These are phyloP conservation scores for Sylvicola cinctus DNA, from an alignment of 2,888 invertebrate genomes.

Conservation along the genomic window DNA sequence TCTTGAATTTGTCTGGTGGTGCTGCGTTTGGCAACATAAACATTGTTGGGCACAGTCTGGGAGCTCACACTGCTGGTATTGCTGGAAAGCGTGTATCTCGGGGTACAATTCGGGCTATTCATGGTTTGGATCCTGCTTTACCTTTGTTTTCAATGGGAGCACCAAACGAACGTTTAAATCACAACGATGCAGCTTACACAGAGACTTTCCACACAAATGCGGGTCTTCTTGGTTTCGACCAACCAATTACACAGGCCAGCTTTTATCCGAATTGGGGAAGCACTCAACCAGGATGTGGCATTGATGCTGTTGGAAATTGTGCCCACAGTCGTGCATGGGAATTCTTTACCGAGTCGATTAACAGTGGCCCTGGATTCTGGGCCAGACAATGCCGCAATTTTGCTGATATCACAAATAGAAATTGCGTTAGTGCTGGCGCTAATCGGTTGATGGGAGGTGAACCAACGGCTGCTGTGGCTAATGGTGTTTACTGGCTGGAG, in stretches of 20 bases:
- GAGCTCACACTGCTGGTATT: constrained; percentile 34
- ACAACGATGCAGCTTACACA: constrained; percentile 18
- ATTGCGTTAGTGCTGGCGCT: constrained; percentile 12
- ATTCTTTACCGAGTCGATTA: constrained; percentile 26
- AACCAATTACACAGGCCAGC: constrained; percentile 24
- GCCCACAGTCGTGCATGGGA: constrained; percentile 24
- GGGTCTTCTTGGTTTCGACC: constrained; percentile 15
- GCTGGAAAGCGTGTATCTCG: constrained; percentile 31
- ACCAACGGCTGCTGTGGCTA: constrained; percentile 11
- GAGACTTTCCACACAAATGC: constrained; percentile 21
- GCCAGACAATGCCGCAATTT: constrained; percentile 14
- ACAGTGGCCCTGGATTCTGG: constrained; percentile 13
- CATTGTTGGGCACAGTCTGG: constrained; percentile 32
- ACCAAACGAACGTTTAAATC: constrained; percentile 12
- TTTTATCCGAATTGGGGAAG: constrained; percentile 32
- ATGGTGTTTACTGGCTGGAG: constrained; percentile 18
- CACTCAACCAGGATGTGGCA: constrained; percentile 30
- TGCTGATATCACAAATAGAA: constrained; percentile 13
- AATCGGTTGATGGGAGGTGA: constrained; percentile 15
- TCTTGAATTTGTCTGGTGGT: constrained; percentile 26
- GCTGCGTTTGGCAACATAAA: constrained; percentile 23
- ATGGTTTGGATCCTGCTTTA: constrained; percentile 17
- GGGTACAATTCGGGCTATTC: constrained; percentile 31
- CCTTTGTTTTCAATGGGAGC: constrained; percentile 13
- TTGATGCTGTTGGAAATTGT: constrained; percentile 23